These are phyloP conservation scores for Bugulina stolonifera DNA, from an alignment of 2,888 invertebrate genomes.

Conservation along the genomic window DNA sequence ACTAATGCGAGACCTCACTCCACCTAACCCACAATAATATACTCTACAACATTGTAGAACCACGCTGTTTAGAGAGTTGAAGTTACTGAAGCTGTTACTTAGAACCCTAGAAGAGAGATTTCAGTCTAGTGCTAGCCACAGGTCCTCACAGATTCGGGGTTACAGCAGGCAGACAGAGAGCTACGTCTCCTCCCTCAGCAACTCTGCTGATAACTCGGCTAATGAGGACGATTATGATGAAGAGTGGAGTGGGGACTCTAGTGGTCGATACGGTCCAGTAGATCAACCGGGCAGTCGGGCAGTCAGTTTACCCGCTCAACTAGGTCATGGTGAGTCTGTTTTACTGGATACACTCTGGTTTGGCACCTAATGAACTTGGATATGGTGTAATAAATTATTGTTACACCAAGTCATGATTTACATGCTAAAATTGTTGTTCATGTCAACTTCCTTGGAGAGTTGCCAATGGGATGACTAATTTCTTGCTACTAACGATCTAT, in stretches of 20 bases:
- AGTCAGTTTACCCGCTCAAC: conserved; percentile 44
- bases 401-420: no score
- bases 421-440: no score
- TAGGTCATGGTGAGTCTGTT: conserved; percentile 32
- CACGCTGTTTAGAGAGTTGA: conserved; percentile 48
- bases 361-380: no score
- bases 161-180: conserved; percentile 51
- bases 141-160: conserved; percentile 36
- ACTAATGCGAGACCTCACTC: no score
- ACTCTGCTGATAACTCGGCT: conserved; percentile 36
- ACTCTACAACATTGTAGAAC: conserved; percentile 30
- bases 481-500: no score
- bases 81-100: conserved; percentile 49
- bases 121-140: conserved; percentile 37
- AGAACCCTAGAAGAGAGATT: conserved; percentile 47
- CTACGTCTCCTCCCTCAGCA: conserved; percentile 49
- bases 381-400: no score
- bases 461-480: no score
- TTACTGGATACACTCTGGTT: no score
- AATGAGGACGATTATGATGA: conserved; percentile 39
- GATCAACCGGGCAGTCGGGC: conserved; percentile 49
- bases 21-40: no score
- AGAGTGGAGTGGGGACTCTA: conserved; percentile 35
- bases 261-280: conserved; percentile 27
- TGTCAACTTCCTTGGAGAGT: no score